phyloP scores from a whole-genome alignment of 2,888 invertebrate genomes.

The Dryobotodes eremita region DNA sequence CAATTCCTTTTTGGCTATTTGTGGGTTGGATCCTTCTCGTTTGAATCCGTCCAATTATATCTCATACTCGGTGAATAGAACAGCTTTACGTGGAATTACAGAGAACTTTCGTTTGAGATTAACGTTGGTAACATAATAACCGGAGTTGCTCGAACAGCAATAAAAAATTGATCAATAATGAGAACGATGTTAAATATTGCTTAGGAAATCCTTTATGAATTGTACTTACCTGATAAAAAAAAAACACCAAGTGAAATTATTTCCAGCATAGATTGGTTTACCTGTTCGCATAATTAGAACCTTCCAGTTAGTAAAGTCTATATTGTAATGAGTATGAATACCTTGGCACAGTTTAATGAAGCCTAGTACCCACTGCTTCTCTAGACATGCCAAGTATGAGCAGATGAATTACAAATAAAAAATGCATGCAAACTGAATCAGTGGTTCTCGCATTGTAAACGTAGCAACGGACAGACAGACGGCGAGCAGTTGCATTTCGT shows the following conservation, averaged over 20 bases:
- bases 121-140: too few relatives aligned
- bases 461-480: slow-evolving; percentile 48
- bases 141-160: background rate
- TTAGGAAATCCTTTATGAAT: background rate
- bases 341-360: slow-evolving; percentile 50
- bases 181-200: background rate
- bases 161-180: background rate
- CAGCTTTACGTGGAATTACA: background rate
- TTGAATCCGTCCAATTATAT: too few relatives aligned
- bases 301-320: slow-evolving; percentile 1
- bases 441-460: slow-evolving; percentile 33
- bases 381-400: slow-evolving; percentile 21
- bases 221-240: background rate
- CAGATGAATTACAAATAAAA: slow-evolving; percentile 48
- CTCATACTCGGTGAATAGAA: background rate
- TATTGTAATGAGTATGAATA: background rate
- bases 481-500: slow-evolving; percentile 44
- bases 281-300: background rate
- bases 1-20: too few relatives aligned
- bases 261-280: background rate
- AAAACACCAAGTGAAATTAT: background rate
- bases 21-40: too few relatives aligned
- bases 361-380: slow-evolving; percentile 1
- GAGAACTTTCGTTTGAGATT: background rate
- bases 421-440: slow-evolving; percentile 52